Evolutionary conservation across 2,113 vertebrate species (phyloP).

Genomic region (Leucosticte australis): DNA sequence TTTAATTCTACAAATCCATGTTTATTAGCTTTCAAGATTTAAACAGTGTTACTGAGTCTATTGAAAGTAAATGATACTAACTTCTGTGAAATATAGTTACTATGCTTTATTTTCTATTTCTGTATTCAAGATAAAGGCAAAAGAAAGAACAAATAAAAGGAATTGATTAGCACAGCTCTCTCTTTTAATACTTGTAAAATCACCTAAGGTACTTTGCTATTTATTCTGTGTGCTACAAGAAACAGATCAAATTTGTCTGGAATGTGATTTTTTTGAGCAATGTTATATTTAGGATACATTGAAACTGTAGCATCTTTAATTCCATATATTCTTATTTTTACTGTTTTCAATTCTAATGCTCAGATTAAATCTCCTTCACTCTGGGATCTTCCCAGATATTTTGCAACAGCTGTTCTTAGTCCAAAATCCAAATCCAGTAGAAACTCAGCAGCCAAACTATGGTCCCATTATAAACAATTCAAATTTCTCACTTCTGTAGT

Average conservation of each 20-base stretch:
- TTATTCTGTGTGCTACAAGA: not conserved
- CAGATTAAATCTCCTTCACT: not conserved
- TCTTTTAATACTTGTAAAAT: conserved; percentile 59
- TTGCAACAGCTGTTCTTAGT: not conserved
- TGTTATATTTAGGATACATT: not conserved
- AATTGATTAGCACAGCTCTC: conserved; percentile 65
- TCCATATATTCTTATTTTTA: not conserved
- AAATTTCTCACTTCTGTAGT: not conserved
- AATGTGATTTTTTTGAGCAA: not conserved
- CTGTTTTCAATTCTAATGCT: not conserved
- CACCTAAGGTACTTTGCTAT: not conserved
- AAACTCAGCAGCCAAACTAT: not conserved
- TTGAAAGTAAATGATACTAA: conserved; percentile 78
- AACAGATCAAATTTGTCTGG: not conserved
- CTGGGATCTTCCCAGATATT: not conserved
- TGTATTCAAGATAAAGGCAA: conserved; percentile 67
- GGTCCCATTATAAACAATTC: not conserved
- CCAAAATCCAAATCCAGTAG: not conserved
- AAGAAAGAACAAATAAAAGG: conserved; percentile 72
- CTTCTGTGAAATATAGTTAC: conserved; percentile 69
- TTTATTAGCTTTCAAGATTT: conserved; percentile 82
- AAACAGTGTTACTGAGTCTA: conserved; percentile 76
- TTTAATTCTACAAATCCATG: conserved; percentile 84
- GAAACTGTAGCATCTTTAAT: not conserved
- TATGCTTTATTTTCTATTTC: conserved; percentile 74